These are phyloP conservation scores for Cheilosia variabilis DNA, from an alignment of 2,888 invertebrate species.

Conservation along the genomic window DNA sequence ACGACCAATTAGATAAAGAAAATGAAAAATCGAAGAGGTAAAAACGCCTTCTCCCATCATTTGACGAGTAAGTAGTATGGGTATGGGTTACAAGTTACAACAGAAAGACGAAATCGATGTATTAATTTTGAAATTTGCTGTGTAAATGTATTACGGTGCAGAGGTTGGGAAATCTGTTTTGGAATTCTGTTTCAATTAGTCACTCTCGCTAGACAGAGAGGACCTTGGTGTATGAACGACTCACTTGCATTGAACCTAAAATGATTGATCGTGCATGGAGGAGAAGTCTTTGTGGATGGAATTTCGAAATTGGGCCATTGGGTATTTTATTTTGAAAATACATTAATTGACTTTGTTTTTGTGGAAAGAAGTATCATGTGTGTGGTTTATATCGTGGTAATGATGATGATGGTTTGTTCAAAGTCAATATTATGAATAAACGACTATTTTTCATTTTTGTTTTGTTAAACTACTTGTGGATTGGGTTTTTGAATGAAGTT, in stretches of 20 bases:
- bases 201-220: constrained; percentile 9
- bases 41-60: constrained; percentile 27
- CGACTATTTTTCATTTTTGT: background rate
- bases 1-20: constrained; percentile 59
- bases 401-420: background rate
- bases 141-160: background rate
- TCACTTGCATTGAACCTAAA: constrained; percentile 9
- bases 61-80: background rate
- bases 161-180: constrained; percentile 1
- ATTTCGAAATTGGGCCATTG: constrained; percentile 38
- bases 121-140: background rate
- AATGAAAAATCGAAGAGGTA: constrained; percentile 30
- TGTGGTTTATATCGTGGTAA: constrained; percentile 17
- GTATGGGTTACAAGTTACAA: background rate
- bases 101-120: constrained; percentile 1
- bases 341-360: constrained; percentile 32
- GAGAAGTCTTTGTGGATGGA: constrained; percentile 1
- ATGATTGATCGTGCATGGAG: constrained; percentile 17
- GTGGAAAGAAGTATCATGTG: background rate
- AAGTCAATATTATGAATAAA: background rate
- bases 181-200: constrained; percentile 6
- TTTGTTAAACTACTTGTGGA: background rate
- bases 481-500: too few species aligned
- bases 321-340: constrained; percentile 19
- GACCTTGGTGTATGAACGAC: background rate